phyloP scores from a whole-genome alignment of 1,140 invertebrate genomes.

The Acromyrmex echinatior region DNA sequence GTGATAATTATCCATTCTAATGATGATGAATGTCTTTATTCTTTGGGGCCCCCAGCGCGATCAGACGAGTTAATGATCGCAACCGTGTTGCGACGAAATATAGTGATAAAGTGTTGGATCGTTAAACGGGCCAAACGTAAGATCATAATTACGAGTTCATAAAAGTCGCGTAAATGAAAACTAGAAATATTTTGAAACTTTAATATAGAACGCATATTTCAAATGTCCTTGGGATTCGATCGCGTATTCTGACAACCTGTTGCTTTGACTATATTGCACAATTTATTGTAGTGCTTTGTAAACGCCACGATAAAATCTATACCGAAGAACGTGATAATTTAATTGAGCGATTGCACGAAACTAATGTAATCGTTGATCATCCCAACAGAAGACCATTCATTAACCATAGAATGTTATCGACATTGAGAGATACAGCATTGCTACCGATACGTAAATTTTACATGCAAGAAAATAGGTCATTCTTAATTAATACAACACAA shows the following conservation, averaged over 20 bases:
- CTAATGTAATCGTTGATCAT: conserved; percentile 13
- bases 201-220: neutral
- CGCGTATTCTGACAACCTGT: conserved; percentile 59
- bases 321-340: conserved; percentile 39
- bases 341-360: conserved; percentile 38
- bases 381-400: neutral
- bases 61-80: conserved; percentile 74
- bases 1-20: conserved; percentile 78
- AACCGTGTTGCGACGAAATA: conserved; percentile 45
- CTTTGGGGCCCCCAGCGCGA: conserved; percentile 64
- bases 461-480: too few species aligned
- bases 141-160: neutral
- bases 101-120: conserved; percentile 33
- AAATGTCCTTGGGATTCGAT: neutral
- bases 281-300: conserved; percentile 51
- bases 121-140: conserved; percentile 30
- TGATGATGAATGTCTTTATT: conserved; percentile 78
- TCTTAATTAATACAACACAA: too few species aligned
- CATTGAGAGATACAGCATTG: too few species aligned
- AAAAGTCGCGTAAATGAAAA: conserved; percentile 17
- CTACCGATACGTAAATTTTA: too few species aligned
- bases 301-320: conserved; percentile 39
- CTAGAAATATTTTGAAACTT: neutral
- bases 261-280: conserved; percentile 45
- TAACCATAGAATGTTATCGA: neutral